phyloP scores from a whole-genome alignment of 2,888 invertebrate genomes.

The Caenorhabditis zanzibari region DNA sequence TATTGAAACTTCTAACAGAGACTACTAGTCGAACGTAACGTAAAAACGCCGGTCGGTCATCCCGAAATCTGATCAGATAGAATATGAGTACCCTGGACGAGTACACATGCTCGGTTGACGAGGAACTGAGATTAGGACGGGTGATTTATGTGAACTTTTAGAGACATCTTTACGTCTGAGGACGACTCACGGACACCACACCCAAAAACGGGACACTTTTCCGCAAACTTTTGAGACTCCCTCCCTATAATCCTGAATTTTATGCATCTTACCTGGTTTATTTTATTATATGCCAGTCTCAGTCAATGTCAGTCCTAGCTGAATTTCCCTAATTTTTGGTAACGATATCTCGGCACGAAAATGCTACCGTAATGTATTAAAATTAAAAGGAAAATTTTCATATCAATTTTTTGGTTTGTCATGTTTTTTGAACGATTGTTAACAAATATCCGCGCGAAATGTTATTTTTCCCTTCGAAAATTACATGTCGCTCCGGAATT shows the following conservation, averaged over 20 bases:
- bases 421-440: too few relatives aligned
- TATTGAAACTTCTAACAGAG: conserved; percentile 18
- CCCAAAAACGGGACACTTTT: conserved; percentile 28
- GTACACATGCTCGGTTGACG: conserved; percentile 36
- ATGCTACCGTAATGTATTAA: too few relatives aligned
- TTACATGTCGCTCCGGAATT: too few relatives aligned
- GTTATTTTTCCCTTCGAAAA: too few relatives aligned
- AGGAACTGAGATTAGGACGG: conserved; percentile 59
- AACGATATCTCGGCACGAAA: too few relatives aligned
- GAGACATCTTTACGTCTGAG: conserved; percentile 12
- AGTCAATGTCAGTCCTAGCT: too few relatives aligned
- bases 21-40: conserved; percentile 23
- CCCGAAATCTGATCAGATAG: conserved; percentile 62
- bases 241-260: neutral
- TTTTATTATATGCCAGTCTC: neutral
- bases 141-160: conserved; percentile 63
- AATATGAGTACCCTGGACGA: conserved; percentile 45
- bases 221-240: neutral
- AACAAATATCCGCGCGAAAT: too few relatives aligned
- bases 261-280: neutral
- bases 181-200: conserved; percentile 29
- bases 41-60: neutral
- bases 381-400: too few relatives aligned
- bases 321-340: too few relatives aligned
- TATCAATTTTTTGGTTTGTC: too few relatives aligned